These are phyloP conservation scores for Andrena flavipes DNA, from an alignment of 2,888 invertebrate species.

Conservation along the genomic window DNA sequence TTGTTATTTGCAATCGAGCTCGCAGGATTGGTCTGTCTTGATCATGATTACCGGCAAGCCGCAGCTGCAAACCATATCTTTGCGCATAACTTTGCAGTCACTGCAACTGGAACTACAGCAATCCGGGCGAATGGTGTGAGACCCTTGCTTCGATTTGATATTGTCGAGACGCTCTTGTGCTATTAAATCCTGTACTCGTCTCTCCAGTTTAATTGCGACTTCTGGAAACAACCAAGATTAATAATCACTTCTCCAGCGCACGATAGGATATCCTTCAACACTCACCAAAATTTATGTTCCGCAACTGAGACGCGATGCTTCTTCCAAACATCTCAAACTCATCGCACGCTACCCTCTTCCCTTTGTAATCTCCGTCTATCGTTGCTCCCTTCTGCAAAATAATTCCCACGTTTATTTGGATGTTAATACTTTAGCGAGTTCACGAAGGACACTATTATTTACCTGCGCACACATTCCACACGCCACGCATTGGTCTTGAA, in stretches of 20 bases:
- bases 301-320: constrained; percentile 60
- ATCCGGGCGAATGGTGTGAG: constrained; percentile 15
- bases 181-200: constrained; percentile 56
- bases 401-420: neutral
- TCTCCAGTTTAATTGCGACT: constrained; percentile 55
- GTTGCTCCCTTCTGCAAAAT: constrained; percentile 34
- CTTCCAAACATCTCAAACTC: constrained; percentile 64
- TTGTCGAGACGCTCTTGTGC: constrained; percentile 45
- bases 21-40: constrained; percentile 13
- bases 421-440: too few species aligned
- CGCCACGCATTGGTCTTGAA: constrained; percentile 37
- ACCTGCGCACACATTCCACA: constrained; percentile 9
- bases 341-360: constrained; percentile 29
- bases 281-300: constrained; percentile 60
- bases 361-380: neutral
- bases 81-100: constrained; percentile 35
- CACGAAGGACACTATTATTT: constrained; percentile 11
- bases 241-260: neutral
- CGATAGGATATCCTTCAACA: neutral
- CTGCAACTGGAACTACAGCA: constrained; percentile 53
- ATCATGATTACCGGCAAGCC: constrained; percentile 59
- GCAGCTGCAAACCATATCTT: constrained; percentile 52
- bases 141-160: constrained; percentile 38
- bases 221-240: constrained; percentile 42
- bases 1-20: constrained; percentile 29